phyloP scores from a whole-genome alignment of 2,888 invertebrate species.

The Idaea biselata region DNA sequence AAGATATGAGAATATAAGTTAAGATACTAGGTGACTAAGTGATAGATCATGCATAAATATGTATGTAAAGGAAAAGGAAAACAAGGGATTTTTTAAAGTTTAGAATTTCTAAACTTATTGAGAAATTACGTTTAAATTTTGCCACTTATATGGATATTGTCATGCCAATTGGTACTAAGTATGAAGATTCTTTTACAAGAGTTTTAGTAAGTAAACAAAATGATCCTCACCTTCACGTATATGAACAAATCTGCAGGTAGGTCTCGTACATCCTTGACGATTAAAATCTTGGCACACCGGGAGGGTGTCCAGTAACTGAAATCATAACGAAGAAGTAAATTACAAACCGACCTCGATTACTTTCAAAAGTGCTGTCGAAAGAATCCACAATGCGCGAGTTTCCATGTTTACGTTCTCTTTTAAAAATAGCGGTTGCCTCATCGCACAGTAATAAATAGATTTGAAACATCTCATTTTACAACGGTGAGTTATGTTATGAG shows the following conservation, averaged over 20 bases:
- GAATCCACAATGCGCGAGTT: slow-evolving; percentile 39
- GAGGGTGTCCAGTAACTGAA: slow-evolving; percentile 99
- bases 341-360: not conserved
- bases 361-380: slow-evolving; percentile 40
- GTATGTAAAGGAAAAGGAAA: slow-evolving; percentile 2
- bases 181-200: slow-evolving; percentile 2
- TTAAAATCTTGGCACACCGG: slow-evolving; percentile 99
- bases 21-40: not conserved
- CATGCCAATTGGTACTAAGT: slow-evolving; percentile 2
- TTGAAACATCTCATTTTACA: slow-evolving; percentile 15
- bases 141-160: slow-evolving; percentile 3
- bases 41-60: not conserved
- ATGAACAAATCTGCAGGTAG: slow-evolving; percentile 99
- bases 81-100: not conserved
- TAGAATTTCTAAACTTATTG: not conserved
- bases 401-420: slow-evolving; percentile 5
- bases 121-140: not conserved
- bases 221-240: slow-evolving; percentile 93
- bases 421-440: not conserved
- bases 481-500: not conserved
- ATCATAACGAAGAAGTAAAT: slow-evolving; percentile 69
- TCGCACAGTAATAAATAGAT: slow-evolving; percentile 9
- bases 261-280: slow-evolving; percentile 97
- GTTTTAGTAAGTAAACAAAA: slow-evolving; percentile 8
- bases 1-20: not conserved